Conservation (phyloP, 2,113 vertebrate species). For the Poeciliopsis turrubarensis region DNA sequence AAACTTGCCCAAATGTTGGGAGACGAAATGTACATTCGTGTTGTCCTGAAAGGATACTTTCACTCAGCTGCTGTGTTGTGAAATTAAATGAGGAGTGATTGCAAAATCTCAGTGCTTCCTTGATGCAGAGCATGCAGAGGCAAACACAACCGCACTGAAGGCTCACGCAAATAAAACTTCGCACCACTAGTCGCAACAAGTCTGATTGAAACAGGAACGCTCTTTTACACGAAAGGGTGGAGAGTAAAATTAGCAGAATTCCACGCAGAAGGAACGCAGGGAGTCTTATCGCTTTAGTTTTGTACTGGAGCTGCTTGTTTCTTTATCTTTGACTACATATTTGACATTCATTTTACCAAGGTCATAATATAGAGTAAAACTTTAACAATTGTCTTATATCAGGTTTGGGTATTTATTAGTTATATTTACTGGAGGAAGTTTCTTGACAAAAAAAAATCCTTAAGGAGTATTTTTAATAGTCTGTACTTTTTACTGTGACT, state of each 20-base stretch:
- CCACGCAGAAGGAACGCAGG: not conserved
- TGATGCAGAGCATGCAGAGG: conserved; percentile 6
- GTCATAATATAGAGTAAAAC: no score
- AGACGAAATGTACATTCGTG: not conserved
- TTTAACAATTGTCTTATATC: no score
- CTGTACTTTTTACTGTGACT: no score
- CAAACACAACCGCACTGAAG: conserved; percentile 22
- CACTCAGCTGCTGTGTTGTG: conserved; percentile 18
- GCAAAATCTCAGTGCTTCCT: conserved; percentile 16
- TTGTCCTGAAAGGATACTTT: not conserved
- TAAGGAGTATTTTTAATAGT: no score
- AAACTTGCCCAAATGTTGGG: not conserved
- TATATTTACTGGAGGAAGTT: no score
- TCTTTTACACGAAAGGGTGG: not conserved
- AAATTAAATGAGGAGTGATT: conserved; percentile 9
- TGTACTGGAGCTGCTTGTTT: not conserved
- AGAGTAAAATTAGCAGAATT: not conserved
- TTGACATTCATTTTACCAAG: not conserved
- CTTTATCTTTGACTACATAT: not conserved
- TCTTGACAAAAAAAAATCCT: no score
- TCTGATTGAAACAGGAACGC: conserved; percentile 28
- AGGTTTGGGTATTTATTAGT: no score
- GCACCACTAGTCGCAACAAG: conserved; percentile 30
- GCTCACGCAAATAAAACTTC: conserved; percentile 1
- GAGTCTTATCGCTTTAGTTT: not conserved